A percentile compares a stretch with the other conserved stretches of the same genome.
Evolutionary conservation across 2,888 invertebrate species (phyloP).

Genomic region (Cosmopolites sordidus): DNA sequence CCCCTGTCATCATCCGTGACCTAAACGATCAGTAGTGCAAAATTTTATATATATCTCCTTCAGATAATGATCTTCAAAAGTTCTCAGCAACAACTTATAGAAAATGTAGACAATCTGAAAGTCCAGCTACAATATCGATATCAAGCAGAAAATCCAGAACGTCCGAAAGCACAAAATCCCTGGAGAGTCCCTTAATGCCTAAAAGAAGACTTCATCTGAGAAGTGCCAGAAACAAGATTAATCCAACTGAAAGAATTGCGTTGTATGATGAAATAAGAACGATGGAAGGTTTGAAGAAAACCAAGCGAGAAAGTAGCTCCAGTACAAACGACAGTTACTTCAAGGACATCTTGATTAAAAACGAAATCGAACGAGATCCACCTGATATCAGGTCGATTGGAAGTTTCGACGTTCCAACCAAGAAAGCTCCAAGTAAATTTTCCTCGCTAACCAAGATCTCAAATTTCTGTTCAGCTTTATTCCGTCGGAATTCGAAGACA

Average conservation of each 20-base stretch:
- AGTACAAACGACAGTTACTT: constrained; percentile 17
- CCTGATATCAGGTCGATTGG: constrained; percentile 3
- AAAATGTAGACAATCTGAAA: too few relatives aligned
- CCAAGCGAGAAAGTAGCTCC: constrained; percentile 3
- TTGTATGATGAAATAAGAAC: constrained; percentile 22
- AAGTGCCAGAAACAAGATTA: constrained; percentile 20
- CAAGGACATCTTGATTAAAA: constrained; percentile 5
- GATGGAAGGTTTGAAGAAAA: constrained; percentile 13
- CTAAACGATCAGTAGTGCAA: too few relatives aligned
- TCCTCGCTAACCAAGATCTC: constrained; percentile 18
- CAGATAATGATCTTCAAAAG: too few relatives aligned
- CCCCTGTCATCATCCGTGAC: too few relatives aligned
- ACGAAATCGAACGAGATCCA: neutral
- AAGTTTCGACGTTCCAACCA: constrained; percentile 9
- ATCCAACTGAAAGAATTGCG: constrained; percentile 13
- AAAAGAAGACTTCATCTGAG: constrained; percentile 11
- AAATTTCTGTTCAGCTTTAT: constrained; percentile 15
- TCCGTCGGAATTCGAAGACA: constrained; percentile 10
- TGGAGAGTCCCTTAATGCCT: constrained; percentile 5
- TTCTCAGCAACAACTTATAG: too few relatives aligned
- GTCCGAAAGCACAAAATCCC: constrained; percentile 10
- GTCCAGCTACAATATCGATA: neutral
- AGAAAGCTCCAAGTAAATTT: constrained; percentile 2
- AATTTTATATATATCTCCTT: too few relatives aligned
- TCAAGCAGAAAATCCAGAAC: constrained; percentile 6